Evolutionary conservation across 2,797 vertebrate species (phyloP), one percentile per base, ranked within the genome.

Genomic region (Yasuhikotakia modesta): DNA sequence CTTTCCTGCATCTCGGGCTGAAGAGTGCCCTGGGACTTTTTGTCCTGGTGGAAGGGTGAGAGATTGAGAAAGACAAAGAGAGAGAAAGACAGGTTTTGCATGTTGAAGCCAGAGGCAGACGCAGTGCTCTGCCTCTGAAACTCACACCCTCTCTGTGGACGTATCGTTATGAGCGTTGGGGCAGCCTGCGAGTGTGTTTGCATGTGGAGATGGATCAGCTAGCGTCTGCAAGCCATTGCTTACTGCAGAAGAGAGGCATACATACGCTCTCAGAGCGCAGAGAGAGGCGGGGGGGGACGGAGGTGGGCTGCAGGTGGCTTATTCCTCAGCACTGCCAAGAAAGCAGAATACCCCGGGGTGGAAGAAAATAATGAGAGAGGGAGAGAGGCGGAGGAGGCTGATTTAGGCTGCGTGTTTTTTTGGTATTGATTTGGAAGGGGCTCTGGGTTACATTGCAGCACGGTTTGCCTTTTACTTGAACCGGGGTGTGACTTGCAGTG

Each of bases 241-340:
- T 67, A 55, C 78, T 79, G 80, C 58, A 32, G 78, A 76, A 79
- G 53, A 66, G 53, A 64, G 71, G 67, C 21, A 73, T 39, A 79
- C 70, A 80, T 55, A 64, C 67, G 53, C 13, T 39, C 7, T 39
- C 35, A 58, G 57, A 75, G 65, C n/a, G 57, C 61, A 67, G 45
- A 80, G 60, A 80, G 66, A 19, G 35, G 35, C 35, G 27, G 53
- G 71, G 84, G 86, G 86, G 84, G 78, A 72, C 21, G 81, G 24
- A 55, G 60, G 70, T 81, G 82, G 72, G 82, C 84, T 92, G 92
- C 93, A 94, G 93, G 93, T 93, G 93, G 91, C 91, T 93, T 85
- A 65, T 86, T 81, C 80, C 85, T 45, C 81, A 87, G 85, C 83
- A 77, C 90, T 93, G 92, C 92, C 91, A 93, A 92, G 87, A 93